phyloP scores from a whole-genome alignment of 2,113 vertebrate species.

The Ageneiosus marmoratus region DNA sequence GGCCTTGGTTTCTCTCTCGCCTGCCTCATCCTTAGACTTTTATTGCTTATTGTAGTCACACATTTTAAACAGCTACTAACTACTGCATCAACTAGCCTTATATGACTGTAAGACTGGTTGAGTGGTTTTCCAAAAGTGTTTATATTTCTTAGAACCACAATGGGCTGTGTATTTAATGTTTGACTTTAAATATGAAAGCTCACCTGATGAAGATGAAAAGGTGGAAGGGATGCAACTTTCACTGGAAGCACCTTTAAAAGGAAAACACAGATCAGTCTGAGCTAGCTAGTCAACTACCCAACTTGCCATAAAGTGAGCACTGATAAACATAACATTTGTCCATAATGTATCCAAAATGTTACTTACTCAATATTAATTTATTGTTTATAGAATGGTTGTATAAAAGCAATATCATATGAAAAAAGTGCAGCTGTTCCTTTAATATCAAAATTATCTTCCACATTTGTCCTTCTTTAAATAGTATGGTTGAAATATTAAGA shows the following conservation, averaged over 20 bases:
- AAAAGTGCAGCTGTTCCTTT: no score
- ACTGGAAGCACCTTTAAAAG: background rate
- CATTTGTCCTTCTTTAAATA: background rate
- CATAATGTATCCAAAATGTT: background rate
- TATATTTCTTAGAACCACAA: background rate
- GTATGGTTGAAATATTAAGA: background rate
- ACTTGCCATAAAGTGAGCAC: background rate
- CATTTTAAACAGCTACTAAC: background rate
- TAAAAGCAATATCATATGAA: background rate
- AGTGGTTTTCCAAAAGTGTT: background rate
- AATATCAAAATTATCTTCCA: background rate
- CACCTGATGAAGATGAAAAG: background rate
- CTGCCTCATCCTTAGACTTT: background rate
- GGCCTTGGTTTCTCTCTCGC: background rate
- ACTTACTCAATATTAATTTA: background rate
- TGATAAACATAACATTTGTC: background rate
- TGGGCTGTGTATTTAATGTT: background rate
- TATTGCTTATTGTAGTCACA: background rate
- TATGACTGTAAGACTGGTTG: background rate
- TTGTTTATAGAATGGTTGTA: background rate
- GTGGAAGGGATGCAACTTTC: background rate
- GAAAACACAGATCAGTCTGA: background rate
- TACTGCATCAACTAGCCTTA: background rate
- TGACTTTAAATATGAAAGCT: background rate
- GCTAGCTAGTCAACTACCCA: background rate